A percentile compares a stretch with the other conserved stretches of the same genome.
These are phyloP conservation scores for Caenorhabditis wallacei DNA, from an alignment of 2,888 invertebrate genomes.

Conservation along the genomic window DNA sequence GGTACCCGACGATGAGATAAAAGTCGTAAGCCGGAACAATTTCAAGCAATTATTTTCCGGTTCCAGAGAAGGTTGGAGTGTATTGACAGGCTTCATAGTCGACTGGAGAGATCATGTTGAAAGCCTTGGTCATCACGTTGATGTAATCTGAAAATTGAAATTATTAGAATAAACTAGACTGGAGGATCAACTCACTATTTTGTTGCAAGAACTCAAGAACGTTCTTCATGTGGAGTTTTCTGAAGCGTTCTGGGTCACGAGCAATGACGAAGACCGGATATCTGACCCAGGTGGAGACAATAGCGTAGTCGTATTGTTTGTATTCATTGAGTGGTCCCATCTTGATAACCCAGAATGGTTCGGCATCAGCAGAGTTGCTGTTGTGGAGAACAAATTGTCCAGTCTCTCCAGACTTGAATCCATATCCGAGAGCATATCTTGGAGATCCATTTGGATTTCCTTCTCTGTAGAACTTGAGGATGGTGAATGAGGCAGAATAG, in stretches of 20 bases:
- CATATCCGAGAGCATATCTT: slow-evolving; percentile 83
- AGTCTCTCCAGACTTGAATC: slow-evolving; percentile 83
- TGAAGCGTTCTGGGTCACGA: slow-evolving; percentile 83
- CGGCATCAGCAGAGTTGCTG: slow-evolving; percentile 83
- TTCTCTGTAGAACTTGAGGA: slow-evolving; percentile 83
- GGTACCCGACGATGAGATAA: slow-evolving; percentile 61
- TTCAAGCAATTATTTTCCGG: slow-evolving; percentile 78
- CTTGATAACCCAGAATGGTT: slow-evolving; percentile 84
- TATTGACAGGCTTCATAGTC: slow-evolving; percentile 83
- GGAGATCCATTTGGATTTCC: slow-evolving; percentile 83
- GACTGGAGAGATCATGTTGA: slow-evolving; percentile 84
- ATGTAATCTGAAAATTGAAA: slow-evolving; percentile 82
- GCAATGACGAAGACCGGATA: slow-evolving; percentile 83
- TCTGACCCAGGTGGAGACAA: slow-evolving; percentile 81
- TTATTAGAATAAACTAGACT: not conserved
- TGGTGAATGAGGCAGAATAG: slow-evolving; percentile 83
- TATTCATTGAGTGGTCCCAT: slow-evolving; percentile 83
- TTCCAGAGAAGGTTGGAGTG: slow-evolving; percentile 83
- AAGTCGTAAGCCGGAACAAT: slow-evolving; percentile 37
- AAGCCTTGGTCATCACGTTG: slow-evolving; percentile 84
- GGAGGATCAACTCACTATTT: slow-evolving; percentile 79
- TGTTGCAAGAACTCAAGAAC: slow-evolving; percentile 83
- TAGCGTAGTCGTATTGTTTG: slow-evolving; percentile 84
- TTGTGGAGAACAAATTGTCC: slow-evolving; percentile 83
- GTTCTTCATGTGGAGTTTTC: slow-evolving; percentile 81